Base-by-base conservation (phyloP, 2,113 vertebrate genomes). In the Orycteropus afer region DNA sequence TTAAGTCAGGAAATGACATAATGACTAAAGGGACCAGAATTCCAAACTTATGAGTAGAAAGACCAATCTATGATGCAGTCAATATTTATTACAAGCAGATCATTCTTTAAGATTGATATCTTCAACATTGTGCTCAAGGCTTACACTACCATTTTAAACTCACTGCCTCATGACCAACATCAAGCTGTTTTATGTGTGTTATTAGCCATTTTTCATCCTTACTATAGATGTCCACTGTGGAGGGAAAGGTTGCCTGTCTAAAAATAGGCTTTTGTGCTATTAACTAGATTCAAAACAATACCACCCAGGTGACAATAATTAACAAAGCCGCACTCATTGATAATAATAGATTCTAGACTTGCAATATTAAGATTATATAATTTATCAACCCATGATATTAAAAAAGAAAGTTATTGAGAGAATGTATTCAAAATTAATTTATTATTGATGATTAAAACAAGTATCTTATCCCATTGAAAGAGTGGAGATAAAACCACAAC, bases 11-110 rank as follows among this genome's bases (percentile, higher is more conserved):
- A 73, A 76, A 10, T 47, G 65, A 47, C 69, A 87, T 83, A 79
- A 89, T 86, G 57, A 85, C 17, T 42, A 95, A 91, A 29, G 23
- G 22, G 67, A 78, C 15, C 49, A 86, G 14, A 74, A 55, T 59
- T 69, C 73, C 12, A 63, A 93, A 89, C 71, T 79, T 45, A 69
- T 65, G 57, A 79, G 29, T 45, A 1, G 65, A 93, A 93, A 86
- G 51, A 79, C 7, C 12, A 86, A 77, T 93, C 61, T 89, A 17
- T 71, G 51, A 51, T 71, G 8, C 13, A 80, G 76, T 81, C 76
- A 59, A n/a, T 94, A 96, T 95, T 96, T 80, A 90, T 86, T 79
- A 65, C 37, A 90, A 96, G 63, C 37, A 78, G 81, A 85, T 69
- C 45, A 80, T 29, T 37, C 23, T 84, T 90, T 49, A 89, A 93